phyloP scores from a whole-genome alignment of 2,113 vertebrate species.

The Oryzias melastigma region DNA sequence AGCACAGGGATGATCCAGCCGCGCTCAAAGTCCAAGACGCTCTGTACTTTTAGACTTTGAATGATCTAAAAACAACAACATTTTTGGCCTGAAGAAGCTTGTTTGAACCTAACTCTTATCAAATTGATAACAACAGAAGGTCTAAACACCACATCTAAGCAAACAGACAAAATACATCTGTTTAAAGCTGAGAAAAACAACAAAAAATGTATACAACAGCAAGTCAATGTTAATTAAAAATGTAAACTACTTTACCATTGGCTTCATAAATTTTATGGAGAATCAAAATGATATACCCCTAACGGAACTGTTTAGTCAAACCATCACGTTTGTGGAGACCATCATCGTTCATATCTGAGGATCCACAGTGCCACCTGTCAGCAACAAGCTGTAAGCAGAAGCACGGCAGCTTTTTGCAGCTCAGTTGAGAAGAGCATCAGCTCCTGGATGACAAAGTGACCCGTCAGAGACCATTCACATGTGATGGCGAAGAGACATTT shows the following conservation, averaged over 20 bases:
- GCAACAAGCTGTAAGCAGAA: conserved; percentile 23
- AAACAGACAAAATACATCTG: too few relatives aligned
- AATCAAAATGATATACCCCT: background rate
- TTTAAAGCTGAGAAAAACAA: too few relatives aligned
- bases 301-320: background rate
- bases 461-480: background rate
- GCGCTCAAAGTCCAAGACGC: conserved; percentile 10
- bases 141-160: too few relatives aligned
- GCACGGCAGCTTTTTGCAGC: background rate
- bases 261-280: background rate
- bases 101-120: background rate
- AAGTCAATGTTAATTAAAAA: too few relatives aligned
- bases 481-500: background rate
- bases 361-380: conserved; percentile 64
- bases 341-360: conserved; percentile 16
- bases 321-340: background rate
- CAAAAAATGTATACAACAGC: too few relatives aligned
- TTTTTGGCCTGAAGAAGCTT: background rate
- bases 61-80: conserved; percentile 19
- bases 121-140: background rate
- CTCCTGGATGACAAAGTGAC: background rate
- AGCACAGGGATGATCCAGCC: conserved; percentile 3
- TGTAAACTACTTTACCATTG: too few relatives aligned
- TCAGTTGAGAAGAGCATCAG: background rate
- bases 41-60: conserved; percentile 19